A percentile compares a stretch with the other conserved stretches of the same genome.
Evolutionary conservation across 2,113 vertebrate genomes (phyloP).

Genomic region (Bombycilla garrulus): DNA sequence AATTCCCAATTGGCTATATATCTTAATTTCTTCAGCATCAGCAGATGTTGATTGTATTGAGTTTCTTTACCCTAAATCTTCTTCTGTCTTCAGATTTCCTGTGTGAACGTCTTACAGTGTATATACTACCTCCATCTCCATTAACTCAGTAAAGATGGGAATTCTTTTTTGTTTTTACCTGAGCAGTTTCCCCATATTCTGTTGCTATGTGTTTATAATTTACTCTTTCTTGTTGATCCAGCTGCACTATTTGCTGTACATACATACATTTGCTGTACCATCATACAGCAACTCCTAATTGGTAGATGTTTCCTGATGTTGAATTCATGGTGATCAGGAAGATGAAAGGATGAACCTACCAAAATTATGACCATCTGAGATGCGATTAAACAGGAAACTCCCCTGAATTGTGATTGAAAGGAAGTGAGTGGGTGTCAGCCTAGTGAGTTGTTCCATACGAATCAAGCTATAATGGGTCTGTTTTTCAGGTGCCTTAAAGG

Average conservation of each 20-base stretch:
- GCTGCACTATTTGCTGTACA: background rate
- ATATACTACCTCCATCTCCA: background rate
- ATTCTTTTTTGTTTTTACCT: background rate
- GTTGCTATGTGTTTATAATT: background rate
- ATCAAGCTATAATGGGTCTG: conserved; percentile 44
- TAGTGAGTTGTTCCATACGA: conserved; percentile 50
- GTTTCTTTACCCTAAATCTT: background rate
- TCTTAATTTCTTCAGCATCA: background rate
- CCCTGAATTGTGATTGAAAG: conserved; percentile 33
- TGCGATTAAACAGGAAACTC: conserved; percentile 27
- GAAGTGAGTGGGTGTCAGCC: conserved; percentile 36
- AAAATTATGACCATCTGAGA: conserved; percentile 19
- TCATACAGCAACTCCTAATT: background rate
- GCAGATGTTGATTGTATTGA: background rate
- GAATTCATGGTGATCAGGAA: background rate
- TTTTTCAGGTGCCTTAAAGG: background rate
- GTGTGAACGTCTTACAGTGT: background rate
- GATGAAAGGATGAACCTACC: background rate
- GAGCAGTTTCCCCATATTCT: background rate
- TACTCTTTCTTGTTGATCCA: background rate
- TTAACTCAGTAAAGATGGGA: background rate
- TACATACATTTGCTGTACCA: too few relatives aligned
- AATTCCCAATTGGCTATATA: background rate
- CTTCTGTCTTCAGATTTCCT: background rate
- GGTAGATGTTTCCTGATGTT: background rate